Conservation (phyloP, 2,113 vertebrate genomes). For the Cyanoramphus novaezelandiae region DNA sequence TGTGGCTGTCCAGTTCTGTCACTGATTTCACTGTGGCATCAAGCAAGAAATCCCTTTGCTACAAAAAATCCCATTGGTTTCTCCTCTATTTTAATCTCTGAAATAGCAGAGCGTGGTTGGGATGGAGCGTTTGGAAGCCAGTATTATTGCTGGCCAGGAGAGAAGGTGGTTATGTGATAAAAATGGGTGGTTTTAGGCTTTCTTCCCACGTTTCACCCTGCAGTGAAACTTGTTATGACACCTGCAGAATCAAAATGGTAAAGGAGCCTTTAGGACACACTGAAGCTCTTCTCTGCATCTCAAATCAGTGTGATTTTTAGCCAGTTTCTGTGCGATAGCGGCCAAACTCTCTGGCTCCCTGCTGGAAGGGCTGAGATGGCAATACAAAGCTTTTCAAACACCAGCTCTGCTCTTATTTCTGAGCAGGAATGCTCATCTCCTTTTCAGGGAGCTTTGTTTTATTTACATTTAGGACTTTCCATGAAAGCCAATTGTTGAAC, state of each 20-base stretch:
- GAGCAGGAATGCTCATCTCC: neutral
- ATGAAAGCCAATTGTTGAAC: neutral
- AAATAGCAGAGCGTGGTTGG: rapidly evolving
- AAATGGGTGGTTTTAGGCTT: neutral
- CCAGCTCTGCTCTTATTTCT: neutral
- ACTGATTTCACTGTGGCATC: neutral
- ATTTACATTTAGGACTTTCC: neutral
- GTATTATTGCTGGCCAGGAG: neutral
- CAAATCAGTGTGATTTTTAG: neutral
- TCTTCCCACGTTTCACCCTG: neutral
- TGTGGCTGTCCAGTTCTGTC: neutral
- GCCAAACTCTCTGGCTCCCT: neutral
- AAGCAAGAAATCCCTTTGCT: neutral
- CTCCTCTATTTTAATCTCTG: neutral
- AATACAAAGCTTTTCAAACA: neutral
- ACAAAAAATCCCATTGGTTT: neutral
- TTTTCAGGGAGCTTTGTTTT: neutral
- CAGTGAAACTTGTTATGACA: neutral
- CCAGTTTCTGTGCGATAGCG: rapidly evolving
- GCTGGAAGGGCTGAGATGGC: neutral
- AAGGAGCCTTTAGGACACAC: neutral
- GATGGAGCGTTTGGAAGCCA: neutral
- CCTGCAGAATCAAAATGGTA: neutral
- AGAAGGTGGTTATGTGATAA: rapidly evolving
- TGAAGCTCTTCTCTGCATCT: neutral